Conservation (phyloP, 2,888 invertebrate genomes). For the Priocnemis perturbator region DNA sequence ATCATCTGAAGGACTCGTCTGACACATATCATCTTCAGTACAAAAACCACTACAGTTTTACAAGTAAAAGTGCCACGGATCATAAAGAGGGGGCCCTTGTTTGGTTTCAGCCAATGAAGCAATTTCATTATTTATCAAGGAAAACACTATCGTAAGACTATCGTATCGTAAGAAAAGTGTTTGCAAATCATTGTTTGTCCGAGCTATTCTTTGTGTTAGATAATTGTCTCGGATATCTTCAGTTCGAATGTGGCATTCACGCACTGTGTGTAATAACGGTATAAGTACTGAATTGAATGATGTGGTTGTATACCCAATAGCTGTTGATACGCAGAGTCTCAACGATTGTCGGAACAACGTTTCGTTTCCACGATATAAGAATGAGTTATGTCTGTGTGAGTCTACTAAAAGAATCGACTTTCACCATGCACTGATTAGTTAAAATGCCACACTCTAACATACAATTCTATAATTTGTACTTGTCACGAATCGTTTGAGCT, state of each 20-base stretch:
- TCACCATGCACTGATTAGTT: slow-evolving; percentile 36
- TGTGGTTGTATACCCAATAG: too few relatives aligned
- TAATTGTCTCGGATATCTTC: slow-evolving; percentile 1
- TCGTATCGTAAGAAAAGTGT: slow-evolving; percentile 38
- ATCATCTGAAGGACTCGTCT: slow-evolving; percentile 40
- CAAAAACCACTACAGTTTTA: slow-evolving; percentile 38
- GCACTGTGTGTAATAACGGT: neutral
- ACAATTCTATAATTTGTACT: slow-evolving; percentile 43
- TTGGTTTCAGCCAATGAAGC: neutral
- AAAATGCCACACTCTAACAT: slow-evolving; percentile 51
- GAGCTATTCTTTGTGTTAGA: slow-evolving; percentile 31
- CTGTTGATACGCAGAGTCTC: too few relatives aligned
- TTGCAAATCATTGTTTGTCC: slow-evolving; percentile 26
- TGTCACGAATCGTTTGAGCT: slow-evolving; percentile 39
- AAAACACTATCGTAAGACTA: slow-evolving; percentile 30
- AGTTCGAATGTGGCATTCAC: slow-evolving; percentile 31
- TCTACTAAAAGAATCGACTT: slow-evolving; percentile 31
- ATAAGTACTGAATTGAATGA: too few relatives aligned
- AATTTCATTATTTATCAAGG: slow-evolving; percentile 18
- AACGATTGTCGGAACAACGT: neutral
- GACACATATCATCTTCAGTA: slow-evolving; percentile 34
- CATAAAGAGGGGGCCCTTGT: slow-evolving; percentile 12
- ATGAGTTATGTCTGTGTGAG: slow-evolving; percentile 13
- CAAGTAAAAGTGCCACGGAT: slow-evolving; percentile 28
- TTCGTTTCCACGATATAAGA: slow-evolving; percentile 16